Base-by-base conservation (phyloP, 2,113 vertebrate genomes). In the Podarcis cretensis region DNA sequence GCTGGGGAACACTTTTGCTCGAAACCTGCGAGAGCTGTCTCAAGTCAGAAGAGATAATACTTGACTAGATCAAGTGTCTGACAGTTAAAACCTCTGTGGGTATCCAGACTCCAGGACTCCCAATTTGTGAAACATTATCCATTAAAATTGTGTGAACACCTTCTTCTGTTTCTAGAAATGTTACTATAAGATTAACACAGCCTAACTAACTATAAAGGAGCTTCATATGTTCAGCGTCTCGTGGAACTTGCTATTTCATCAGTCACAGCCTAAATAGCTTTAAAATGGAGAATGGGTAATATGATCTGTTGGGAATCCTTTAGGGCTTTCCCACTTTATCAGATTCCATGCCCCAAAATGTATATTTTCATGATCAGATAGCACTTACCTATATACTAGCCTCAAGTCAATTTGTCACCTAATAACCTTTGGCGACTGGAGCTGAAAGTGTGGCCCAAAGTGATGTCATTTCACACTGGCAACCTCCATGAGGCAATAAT, bases 341-440 rank as follows among this genome's bases (percentile, higher is more conserved):
- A 13, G 21, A 32, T 75, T 75, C 16, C 9, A 27, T 6, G 6
- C 16, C 14, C 3, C 18, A 69, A 91, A 90, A 91, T 89, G 73
- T n/a, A 89, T 68, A 83, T 90, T 91, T 79, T 85, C 81, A n/a
- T 57, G 89, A 66, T 66, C 3, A 63, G 23, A 43, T 12, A 35
- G 1, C 18, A 91, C 59, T 92, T 95, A 91, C 54, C 5, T 7
- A 63, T 92, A 74, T 91, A 30, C 73, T 87, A 71, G 79, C 16
- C 59, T 91, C 94, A 73, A 89, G 71, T 59, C 84, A 68, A 2
- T 83, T 87, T 75, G 1, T 81, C 68, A 14, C 48, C 85, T 92
- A 84, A 59, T 71, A 84, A 5, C 30, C 90, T 66, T 85, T 30
- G 57, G 10, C 27, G 4, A n/a, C 9, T 93, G 86, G 32, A 63